A percentile compares a stretch with the other conserved stretches of the same genome.
These are phyloP conservation scores for Stictonetta naevosa DNA, from an alignment of 2,113 vertebrate genomes.

Conservation along the genomic window DNA sequence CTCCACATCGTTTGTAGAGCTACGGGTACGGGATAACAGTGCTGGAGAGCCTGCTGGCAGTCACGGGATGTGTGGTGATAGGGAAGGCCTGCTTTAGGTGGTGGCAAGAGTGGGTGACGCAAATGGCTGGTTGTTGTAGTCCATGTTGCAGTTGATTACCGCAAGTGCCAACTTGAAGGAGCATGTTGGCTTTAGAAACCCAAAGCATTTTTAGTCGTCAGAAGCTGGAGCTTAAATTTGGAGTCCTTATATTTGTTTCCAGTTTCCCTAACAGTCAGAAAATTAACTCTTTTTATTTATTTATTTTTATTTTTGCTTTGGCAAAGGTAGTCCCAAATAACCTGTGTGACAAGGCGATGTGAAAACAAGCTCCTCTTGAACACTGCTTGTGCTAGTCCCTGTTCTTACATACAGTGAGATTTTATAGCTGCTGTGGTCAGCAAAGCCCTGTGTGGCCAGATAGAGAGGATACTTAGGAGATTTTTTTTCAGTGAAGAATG, in stretches of 20 bases:
- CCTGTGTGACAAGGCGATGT: background rate
- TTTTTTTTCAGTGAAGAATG: background rate
- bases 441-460: background rate
- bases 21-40: background rate
- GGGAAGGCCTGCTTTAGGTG: background rate
- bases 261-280: background rate
- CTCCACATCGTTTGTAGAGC: background rate
- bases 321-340: conserved; percentile 21
- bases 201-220: background rate
- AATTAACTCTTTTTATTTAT: background rate
- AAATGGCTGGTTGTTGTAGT: background rate
- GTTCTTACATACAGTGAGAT: background rate
- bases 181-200: background rate
- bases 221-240: background rate
- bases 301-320: background rate
- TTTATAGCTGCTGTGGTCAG: background rate
- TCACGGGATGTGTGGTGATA: background rate
- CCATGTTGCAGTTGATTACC: background rate
- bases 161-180: background rate
- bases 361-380: conserved; percentile 30
- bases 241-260: background rate
- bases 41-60: background rate
- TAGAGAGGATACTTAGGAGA: background rate
- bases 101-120: background rate
- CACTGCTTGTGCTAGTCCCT: background rate